These are phyloP conservation scores for Polypedilum pembai DNA, from an alignment of 1,140 invertebrate genomes.

Conservation along the genomic window DNA sequence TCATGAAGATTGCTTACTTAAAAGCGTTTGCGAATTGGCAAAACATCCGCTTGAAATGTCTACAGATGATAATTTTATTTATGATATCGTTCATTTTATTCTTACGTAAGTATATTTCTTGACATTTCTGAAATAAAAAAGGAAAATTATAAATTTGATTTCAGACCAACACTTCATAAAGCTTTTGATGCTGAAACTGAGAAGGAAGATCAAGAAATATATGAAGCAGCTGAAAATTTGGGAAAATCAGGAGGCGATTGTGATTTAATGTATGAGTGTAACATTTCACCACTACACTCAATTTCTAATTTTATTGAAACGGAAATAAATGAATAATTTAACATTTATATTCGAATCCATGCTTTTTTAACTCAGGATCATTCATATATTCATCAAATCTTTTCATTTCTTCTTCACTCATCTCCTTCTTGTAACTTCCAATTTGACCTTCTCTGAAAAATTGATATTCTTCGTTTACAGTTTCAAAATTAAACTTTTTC, in stretches of 20 bases:
- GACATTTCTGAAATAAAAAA: too few species aligned
- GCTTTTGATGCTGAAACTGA: slow-evolving; percentile 2
- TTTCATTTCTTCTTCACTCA: slow-evolving; percentile 58
- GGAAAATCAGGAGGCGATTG: neutral
- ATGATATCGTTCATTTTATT: neutral
- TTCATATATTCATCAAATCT: slow-evolving; percentile 70
- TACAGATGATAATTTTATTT: neutral
- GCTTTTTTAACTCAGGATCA: slow-evolving; percentile 33
- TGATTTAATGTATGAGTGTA: neutral
- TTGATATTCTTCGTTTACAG: slow-evolving; percentile 42
- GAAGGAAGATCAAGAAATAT: neutral
- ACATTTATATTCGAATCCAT: neutral
- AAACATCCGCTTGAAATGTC: neutral
- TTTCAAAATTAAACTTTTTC: neutral
- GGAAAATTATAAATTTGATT: neutral
- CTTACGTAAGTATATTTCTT: neutral
- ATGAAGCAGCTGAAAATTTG: neutral
- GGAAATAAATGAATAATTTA: neutral
- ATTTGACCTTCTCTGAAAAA: slow-evolving; percentile 76
- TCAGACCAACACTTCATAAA: neutral
- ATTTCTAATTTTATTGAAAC: neutral
- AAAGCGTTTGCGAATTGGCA: neutral
- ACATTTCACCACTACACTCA: neutral
- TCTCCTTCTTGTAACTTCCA: slow-evolving; percentile 77
- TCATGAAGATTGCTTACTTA: neutral